A percentile compares a stretch with the other conserved stretches of the same genome.
phyloP scores from a whole-genome alignment of 2,888 invertebrate genomes.

The Epistrophe eligans region DNA sequence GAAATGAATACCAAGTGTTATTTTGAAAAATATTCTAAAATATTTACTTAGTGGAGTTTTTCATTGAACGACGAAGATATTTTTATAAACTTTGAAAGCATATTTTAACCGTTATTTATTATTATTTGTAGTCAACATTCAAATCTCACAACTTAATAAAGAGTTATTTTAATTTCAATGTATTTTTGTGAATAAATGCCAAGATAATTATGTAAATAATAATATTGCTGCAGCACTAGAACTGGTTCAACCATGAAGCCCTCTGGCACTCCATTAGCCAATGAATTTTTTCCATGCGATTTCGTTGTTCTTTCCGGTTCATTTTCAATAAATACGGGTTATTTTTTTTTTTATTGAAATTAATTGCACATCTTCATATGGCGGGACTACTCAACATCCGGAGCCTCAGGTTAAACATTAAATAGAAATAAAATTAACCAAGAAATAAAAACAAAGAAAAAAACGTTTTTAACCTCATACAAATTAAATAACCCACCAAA shows the following conservation, averaged over 20 bases:
- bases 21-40: no score
- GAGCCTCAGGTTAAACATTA: conserved; percentile 65
- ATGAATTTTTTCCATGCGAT: conserved; percentile 41
- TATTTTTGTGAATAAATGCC: background rate
- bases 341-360: conserved; percentile 30
- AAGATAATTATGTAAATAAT: background rate
- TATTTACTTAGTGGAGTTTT: no score
- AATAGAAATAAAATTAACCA: conserved; percentile 68
- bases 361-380: conserved; percentile 66
- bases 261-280: conserved; percentile 50
- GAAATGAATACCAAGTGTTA: no score
- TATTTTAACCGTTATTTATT: no score
- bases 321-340: conserved; percentile 50
- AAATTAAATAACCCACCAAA: conserved; percentile 67
- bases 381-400: conserved; percentile 59
- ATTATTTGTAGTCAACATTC: no score
- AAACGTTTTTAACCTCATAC: conserved; percentile 36
- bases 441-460: conserved; percentile 30
- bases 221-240: conserved; percentile 3
- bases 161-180: background rate
- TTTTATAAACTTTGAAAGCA: no score
- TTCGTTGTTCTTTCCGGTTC: conserved; percentile 37
- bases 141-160: no score
- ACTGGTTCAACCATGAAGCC: conserved; percentile 36
- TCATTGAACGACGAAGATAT: no score